Conservation (phyloP, 2,888 invertebrate genomes). For the Drymonia ruficornis region DNA sequence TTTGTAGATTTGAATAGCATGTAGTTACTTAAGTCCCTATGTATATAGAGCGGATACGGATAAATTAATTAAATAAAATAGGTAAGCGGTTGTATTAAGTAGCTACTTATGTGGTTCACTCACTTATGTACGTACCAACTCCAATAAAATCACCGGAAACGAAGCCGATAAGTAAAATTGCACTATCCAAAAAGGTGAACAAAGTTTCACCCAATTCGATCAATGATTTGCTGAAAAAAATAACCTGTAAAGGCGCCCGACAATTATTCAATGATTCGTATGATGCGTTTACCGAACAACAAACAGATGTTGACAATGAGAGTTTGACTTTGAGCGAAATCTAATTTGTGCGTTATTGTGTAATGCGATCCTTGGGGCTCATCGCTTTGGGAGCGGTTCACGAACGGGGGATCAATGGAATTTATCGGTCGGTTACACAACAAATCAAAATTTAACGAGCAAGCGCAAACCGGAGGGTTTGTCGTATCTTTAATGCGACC, state of each 20-base stretch:
- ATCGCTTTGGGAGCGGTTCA: conserved; percentile 62
- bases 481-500: conserved; percentile 60
- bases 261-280: conserved; percentile 72
- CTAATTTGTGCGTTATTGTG: conserved; percentile 84
- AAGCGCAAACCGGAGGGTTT: conserved; percentile 68
- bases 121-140: no score
- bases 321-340: conserved; percentile 83
- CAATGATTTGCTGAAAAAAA: conserved; percentile 52
- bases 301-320: conserved; percentile 78
- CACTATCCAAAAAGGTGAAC: conserved; percentile 16
- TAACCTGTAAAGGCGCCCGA: conserved; percentile 66
- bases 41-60: no score
- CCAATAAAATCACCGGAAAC: background rate
- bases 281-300: conserved; percentile 75
- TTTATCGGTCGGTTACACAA: conserved; percentile 83
- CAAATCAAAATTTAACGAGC: conserved; percentile 83
- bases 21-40: background rate
- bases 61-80: no score
- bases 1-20: background rate
- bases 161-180: conserved; percentile 7
- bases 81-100: no score
- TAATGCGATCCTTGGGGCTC: conserved; percentile 70
- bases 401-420: conserved; percentile 63
- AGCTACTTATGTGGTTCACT: no score
- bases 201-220: conserved; percentile 18